phyloP scores from a whole-genome alignment of 1,140 invertebrate species.

The Arion vulgaris region DNA sequence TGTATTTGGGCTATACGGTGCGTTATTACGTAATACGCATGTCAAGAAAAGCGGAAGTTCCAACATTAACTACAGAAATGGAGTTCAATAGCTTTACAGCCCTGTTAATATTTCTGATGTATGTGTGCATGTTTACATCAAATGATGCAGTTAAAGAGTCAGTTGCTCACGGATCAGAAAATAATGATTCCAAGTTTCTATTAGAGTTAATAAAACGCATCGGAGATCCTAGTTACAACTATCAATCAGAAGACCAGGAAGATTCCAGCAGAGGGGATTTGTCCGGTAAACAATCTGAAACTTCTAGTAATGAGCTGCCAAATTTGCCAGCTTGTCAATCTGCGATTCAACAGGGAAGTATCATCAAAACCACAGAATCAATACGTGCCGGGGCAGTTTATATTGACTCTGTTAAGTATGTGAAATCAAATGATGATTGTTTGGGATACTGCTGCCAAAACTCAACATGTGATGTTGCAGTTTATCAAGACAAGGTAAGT shows the following conservation, averaged over 20 bases:
- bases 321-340: constrained; percentile 20
- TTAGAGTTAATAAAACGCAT: not conserved
- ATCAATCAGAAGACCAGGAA: not conserved
- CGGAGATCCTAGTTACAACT: not conserved
- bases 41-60: constrained; percentile 1
- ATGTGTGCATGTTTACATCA: not conserved
- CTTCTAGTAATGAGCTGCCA: not conserved
- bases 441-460: constrained; percentile 53
- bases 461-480: constrained; percentile 54
- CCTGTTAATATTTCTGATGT: not conserved
- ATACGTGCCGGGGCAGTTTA: constrained; percentile 51
- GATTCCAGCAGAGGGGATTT: not conserved
- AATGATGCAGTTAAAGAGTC: not conserved
- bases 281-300: not conserved
- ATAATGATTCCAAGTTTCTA: not conserved
- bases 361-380: constrained; percentile 57
- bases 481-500: constrained; percentile 61
- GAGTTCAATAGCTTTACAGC: not conserved
- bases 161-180: not conserved
- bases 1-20: too few relatives aligned
- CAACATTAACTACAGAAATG: not conserved
- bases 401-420: constrained; percentile 43
- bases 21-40: constrained; percentile 13
- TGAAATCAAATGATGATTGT: constrained; percentile 48
- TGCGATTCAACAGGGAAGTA: constrained; percentile 42